These are phyloP conservation scores for Argya squamiceps DNA, from an alignment of 2,797 vertebrate genomes.

Conservation along the genomic window DNA sequence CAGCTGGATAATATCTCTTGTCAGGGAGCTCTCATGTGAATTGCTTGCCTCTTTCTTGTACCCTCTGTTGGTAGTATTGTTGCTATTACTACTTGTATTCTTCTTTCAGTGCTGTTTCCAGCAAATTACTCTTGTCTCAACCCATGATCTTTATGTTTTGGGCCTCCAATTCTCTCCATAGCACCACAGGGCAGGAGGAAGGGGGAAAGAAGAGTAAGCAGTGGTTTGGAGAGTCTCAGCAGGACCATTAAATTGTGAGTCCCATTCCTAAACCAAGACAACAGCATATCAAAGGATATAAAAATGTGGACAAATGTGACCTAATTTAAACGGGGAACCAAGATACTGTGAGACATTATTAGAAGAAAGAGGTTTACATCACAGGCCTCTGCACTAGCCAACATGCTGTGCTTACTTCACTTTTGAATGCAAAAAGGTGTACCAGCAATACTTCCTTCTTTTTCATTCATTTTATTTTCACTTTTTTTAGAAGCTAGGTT, in stretches of 20 bases:
- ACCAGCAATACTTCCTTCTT: not conserved
- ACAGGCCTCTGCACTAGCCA: not conserved
- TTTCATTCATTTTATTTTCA: not conserved
- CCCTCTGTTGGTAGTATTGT: not conserved
- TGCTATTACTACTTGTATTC: not conserved
- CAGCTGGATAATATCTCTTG: no score
- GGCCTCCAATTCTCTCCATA: not conserved
- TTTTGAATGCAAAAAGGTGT: not conserved
- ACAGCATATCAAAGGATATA: not conserved
- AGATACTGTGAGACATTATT: not conserved
- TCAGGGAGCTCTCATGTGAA: not conserved
- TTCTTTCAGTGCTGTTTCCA: not conserved
- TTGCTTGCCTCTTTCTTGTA: not conserved
- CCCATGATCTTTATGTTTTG: not conserved
- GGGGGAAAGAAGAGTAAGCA: not conserved
- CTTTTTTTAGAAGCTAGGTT: not conserved
- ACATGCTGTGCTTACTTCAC: not conserved
- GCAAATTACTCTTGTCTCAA: not conserved
- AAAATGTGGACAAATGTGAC: not conserved
- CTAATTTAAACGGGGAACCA: not conserved
- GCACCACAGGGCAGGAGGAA: fast-evolving
- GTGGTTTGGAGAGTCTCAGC: not conserved
- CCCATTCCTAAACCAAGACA: not conserved
- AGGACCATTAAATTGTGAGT: not conserved
- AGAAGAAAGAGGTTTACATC: not conserved